Conservation (phyloP, 2,797 vertebrate genomes). For the Hyperoplus lanceolatus region DNA sequence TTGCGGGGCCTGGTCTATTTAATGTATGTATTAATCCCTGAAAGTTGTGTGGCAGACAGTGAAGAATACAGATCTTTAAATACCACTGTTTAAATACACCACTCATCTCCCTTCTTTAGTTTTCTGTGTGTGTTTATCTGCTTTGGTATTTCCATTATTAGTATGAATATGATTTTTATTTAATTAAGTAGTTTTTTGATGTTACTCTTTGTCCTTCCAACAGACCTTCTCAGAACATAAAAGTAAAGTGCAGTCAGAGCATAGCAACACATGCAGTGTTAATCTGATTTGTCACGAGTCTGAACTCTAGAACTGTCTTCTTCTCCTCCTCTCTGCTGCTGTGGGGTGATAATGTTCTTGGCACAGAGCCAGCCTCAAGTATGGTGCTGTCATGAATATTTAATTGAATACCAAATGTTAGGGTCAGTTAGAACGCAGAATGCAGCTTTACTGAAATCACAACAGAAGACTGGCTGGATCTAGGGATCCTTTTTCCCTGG, state of each 20-base stretch:
- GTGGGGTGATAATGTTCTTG: conserved; percentile 15
- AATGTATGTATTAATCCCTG: too few species aligned
- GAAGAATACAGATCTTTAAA: too few species aligned
- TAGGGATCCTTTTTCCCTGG: conserved; percentile 1
- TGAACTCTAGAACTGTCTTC: conserved; percentile 14
- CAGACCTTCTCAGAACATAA: background rate
- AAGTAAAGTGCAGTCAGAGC: conserved; percentile 10
- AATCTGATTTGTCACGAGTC: conserved; percentile 35
- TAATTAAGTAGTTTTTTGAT: too few species aligned
- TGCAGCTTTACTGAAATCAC: conserved; percentile 22
- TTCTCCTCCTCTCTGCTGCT: conserved; percentile 1
- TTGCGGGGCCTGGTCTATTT: too few species aligned
- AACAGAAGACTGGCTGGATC: conserved; percentile 18
- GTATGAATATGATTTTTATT: too few species aligned
- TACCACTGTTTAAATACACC: too few species aligned
- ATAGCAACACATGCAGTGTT: conserved; percentile 31
- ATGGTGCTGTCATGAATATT: conserved; percentile 50
- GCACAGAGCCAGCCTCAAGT: conserved; percentile 26
- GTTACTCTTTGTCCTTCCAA: background rate
- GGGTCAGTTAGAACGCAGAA: conserved; percentile 31
- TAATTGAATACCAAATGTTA: conserved; percentile 34
- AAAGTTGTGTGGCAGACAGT: too few species aligned
- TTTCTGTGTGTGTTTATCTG: too few species aligned
- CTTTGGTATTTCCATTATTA: too few species aligned
- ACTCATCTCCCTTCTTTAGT: too few species aligned